phyloP scores from a whole-genome alignment of 2,888 invertebrate species.

The Hypolimnas misippus region DNA sequence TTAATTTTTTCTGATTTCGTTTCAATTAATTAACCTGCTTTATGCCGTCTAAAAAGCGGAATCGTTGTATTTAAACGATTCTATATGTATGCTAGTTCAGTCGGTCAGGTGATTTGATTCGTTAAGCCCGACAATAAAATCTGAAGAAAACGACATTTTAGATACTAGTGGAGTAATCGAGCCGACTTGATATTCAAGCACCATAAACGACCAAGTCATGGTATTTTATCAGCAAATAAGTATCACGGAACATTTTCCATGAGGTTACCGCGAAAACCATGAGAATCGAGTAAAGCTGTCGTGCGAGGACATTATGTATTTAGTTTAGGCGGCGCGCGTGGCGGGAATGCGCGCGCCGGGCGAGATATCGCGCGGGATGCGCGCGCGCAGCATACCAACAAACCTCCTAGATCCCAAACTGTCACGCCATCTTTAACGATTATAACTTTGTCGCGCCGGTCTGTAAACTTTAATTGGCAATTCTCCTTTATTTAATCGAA shows the following conservation, averaged over 20 bases:
- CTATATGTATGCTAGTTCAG: neutral
- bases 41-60: constrained; percentile 10
- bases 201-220: constrained; percentile 14
- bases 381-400: constrained; percentile 42
- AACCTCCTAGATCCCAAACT: constrained; percentile 39
- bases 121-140: neutral
- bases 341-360: constrained; percentile 59
- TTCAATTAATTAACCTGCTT: constrained; percentile 16
- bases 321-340: constrained; percentile 55
- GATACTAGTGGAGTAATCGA: neutral
- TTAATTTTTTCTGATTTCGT: constrained; percentile 19
- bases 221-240: constrained; percentile 33
- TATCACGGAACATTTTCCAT: constrained; percentile 37
- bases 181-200: constrained; percentile 20
- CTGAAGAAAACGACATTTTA: neutral
- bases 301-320: constrained; percentile 71
- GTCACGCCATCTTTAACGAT: constrained; percentile 33
- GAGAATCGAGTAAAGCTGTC: constrained; percentile 43
- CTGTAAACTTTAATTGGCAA: constrained; percentile 22
- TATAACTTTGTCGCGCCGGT: constrained; percentile 21
- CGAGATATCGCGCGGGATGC: constrained; percentile 59
- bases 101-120: neutral
- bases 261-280: constrained; percentile 39
- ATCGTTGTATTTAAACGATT: constrained; percentile 7
- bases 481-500: neutral